Evolutionary conservation across 2,113 vertebrate species (phyloP).

Genomic region (Nycticebus coucang): DNA sequence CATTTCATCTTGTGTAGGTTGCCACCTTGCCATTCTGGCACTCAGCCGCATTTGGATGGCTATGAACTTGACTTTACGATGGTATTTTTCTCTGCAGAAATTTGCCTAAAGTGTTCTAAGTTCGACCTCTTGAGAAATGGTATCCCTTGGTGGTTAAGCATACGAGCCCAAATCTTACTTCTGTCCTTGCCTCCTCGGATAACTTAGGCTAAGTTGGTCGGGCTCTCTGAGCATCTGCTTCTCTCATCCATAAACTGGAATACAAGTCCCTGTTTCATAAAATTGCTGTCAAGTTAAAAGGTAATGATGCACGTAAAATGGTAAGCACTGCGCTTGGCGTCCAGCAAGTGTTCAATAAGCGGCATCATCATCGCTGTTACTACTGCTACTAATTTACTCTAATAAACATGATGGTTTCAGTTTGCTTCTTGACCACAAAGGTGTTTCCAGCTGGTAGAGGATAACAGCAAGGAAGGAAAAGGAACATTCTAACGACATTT

Average conservation of each 20-base stretch:
- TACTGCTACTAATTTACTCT: neutral
- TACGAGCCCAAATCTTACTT: neutral
- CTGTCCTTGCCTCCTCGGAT: neutral
- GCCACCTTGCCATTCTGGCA: neutral
- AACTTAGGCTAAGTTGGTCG: neutral
- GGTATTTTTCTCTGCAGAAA: neutral
- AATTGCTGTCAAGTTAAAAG: neutral
- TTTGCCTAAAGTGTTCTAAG: neutral
- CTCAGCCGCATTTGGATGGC: too few species aligned
- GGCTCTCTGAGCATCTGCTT: neutral
- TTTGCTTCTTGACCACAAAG: neutral
- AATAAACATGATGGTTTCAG: neutral
- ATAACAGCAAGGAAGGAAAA: neutral
- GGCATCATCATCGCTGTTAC: neutral
- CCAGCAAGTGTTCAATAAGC: neutral
- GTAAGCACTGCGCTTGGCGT: neutral
- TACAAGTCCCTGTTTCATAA: neutral
- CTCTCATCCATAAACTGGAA: neutral
- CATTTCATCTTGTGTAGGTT: fast-evolving
- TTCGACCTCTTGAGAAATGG: neutral
- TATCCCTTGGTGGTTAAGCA: fast-evolving
- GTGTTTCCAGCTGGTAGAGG: neutral
- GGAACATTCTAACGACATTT: neutral
- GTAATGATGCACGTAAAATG: fast-evolving
- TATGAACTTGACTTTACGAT: neutral